These are phyloP conservation scores for Centroberyx gerrardi DNA, from an alignment of 2,797 vertebrate genomes.

Conservation along the genomic window DNA sequence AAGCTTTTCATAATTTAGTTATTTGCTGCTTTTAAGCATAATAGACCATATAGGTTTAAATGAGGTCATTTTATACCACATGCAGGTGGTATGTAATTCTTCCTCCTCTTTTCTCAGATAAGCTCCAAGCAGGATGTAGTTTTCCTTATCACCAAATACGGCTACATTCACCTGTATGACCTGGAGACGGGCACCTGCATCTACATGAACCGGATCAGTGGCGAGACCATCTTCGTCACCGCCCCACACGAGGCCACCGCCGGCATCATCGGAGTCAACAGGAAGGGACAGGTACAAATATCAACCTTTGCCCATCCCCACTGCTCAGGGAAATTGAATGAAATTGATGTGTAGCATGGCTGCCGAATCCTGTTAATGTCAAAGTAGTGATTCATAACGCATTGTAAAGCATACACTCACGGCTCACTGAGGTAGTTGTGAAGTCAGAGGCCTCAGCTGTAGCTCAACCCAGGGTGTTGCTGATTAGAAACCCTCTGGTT, in stretches of 20 bases:
- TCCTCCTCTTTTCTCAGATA: conserved; percentile 84
- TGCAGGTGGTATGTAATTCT: no score
- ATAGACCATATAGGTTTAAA: not conserved
- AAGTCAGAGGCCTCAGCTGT: not conserved
- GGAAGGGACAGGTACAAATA: conserved; percentile 95
- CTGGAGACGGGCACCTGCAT: conserved; percentile 98
- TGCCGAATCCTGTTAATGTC: conserved; percentile 1
- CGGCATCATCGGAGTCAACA: conserved; percentile 98
- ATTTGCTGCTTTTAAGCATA: not conserved
- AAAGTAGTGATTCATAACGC: not conserved
- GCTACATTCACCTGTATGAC: conserved; percentile 98
- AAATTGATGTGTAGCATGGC: not conserved
- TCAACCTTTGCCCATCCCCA: not conserved
- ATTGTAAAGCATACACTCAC: not conserved
- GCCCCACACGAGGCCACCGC: conserved; percentile 97
- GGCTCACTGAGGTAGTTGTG: not conserved
- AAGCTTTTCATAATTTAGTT: not conserved
- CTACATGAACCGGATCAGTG: conserved; percentile 99
- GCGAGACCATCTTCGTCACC: conserved; percentile 98
- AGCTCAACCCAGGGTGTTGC: not conserved
- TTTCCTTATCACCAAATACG: conserved; percentile 98
- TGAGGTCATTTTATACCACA: no score
- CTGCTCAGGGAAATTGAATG: not conserved
- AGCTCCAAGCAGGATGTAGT: conserved; percentile 98
- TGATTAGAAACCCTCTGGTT: not conserved